These are phyloP conservation scores for Urophycis tenuis DNA, from an alignment of 2,797 vertebrate genomes.

Conservation along the genomic window DNA sequence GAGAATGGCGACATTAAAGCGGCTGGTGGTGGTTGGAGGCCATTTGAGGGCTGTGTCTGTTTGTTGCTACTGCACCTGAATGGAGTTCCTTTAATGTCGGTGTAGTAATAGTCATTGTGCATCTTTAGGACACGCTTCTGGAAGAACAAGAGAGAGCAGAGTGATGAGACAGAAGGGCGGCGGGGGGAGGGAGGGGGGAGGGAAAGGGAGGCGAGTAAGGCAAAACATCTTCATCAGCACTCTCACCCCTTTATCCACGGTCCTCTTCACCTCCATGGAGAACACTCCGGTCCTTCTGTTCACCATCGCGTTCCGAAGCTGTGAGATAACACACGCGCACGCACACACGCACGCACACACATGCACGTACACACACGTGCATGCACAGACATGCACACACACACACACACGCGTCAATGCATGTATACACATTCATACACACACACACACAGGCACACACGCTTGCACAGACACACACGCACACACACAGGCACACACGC, in stretches of 20 bases:
- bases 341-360: background rate
- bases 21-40: too few relatives aligned
- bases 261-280: slow-evolving; percentile 98
- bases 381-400: background rate
- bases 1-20: too few relatives aligned
- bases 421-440: slow-evolving; percentile 13
- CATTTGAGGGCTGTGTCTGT: background rate
- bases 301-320: slow-evolving; percentile 97
- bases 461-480: background rate
- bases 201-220: background rate
- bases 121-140: slow-evolving; percentile 95
- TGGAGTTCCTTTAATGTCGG: slow-evolving; percentile 96
- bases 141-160: slow-evolving; percentile 37
- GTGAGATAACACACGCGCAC: slow-evolving; percentile 22
- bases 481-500: background rate
- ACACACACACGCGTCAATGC: background rate
- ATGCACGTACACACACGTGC: background rate
- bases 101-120: slow-evolving; percentile 99
- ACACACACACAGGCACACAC: background rate
- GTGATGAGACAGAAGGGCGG: slow-evolving; percentile 4
- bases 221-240: slow-evolving; percentile 29
- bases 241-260: slow-evolving; percentile 94
- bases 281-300: slow-evolving; percentile 93
- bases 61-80: slow-evolving; percentile 77
- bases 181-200: background rate